Conservation (phyloP, 2,797 vertebrate genomes). For the Sarcoramphus papa region DNA sequence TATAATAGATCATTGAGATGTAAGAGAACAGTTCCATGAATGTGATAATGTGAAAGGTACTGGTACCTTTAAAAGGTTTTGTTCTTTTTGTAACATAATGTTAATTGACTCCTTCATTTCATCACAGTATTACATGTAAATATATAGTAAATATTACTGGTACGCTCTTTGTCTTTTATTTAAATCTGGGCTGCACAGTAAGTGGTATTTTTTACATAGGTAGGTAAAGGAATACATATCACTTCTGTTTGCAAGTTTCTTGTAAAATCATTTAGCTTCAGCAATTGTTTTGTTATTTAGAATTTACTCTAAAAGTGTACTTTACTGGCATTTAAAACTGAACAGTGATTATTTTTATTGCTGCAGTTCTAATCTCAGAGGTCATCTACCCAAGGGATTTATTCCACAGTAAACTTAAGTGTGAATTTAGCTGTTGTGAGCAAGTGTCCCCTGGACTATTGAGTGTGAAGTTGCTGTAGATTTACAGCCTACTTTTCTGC, state of each 20-base stretch:
- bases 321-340: background rate
- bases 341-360: background rate
- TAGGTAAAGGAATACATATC: background rate
- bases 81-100: slow-evolving; percentile 49
- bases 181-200: slow-evolving; percentile 8
- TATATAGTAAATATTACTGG: slow-evolving; percentile 65
- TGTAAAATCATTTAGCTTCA: background rate
- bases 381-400: background rate
- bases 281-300: background rate
- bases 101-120: slow-evolving; percentile 54
- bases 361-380: background rate
- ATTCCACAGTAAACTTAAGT: background rate
- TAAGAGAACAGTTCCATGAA: slow-evolving; percentile 22
- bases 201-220: background rate
- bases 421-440: background rate
- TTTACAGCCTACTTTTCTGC: background rate
- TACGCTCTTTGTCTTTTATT: slow-evolving; percentile 59
- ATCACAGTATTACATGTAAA: slow-evolving; percentile 75
- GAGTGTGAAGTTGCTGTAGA: background rate
- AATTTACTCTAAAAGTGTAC: background rate
- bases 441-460: background rate
- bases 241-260: background rate
- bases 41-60: slow-evolving; percentile 45
- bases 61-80: slow-evolving; percentile 32
- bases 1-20: background rate